Conservation (phyloP, 2,888 invertebrate genomes). For the Apamea epomidion region DNA sequence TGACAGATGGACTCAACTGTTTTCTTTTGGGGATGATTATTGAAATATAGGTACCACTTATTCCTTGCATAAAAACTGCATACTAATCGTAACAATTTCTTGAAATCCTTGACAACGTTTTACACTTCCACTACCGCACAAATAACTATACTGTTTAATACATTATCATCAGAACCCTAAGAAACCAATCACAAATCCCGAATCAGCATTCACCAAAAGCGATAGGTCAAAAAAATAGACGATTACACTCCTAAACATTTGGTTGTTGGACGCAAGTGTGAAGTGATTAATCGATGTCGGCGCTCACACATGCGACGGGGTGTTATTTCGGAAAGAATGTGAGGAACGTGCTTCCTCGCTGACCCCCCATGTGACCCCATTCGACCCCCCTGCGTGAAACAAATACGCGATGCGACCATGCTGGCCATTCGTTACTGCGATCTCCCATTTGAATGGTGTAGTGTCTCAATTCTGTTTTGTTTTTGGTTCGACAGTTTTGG, state of each 20-base stretch:
- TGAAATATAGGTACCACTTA: background rate
- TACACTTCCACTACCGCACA: background rate
- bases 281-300: slow-evolving; percentile 85
- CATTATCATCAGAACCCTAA: background rate
- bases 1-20: background rate
- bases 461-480: slow-evolving; percentile 81
- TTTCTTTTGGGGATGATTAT: background rate
- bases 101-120: background rate
- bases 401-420: slow-evolving; percentile 82
- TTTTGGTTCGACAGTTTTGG: slow-evolving; percentile 66
- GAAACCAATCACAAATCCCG: slow-evolving; percentile 3
- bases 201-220: slow-evolving; percentile 40
- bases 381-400: slow-evolving; percentile 85
- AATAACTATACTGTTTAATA: background rate
- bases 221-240: slow-evolving; percentile 69
- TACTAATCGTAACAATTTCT: background rate
- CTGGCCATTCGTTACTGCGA: slow-evolving; percentile 84
- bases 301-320: slow-evolving; percentile 83
- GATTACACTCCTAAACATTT: slow-evolving; percentile 73
- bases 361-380: slow-evolving; percentile 87
- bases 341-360: slow-evolving; percentile 86
- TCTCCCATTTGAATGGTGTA: slow-evolving; percentile 85
- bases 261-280: slow-evolving; percentile 78
- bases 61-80: background rate
- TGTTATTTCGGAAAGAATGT: slow-evolving; percentile 88